Conservation (phyloP, 23 tunicate genomes). For the Phallusia fumigata region DNA sequence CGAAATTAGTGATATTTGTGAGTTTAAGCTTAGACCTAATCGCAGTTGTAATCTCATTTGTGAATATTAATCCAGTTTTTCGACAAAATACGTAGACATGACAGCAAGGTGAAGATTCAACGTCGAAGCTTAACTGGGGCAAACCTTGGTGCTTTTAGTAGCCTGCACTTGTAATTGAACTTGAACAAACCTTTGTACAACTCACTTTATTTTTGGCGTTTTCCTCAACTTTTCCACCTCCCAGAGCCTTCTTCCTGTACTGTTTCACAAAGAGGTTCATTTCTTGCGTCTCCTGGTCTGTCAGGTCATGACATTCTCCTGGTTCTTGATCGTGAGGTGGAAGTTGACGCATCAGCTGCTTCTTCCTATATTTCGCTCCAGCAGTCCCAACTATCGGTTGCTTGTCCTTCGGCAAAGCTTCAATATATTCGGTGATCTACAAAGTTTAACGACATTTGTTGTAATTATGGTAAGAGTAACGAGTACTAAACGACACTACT, state of each 20-base stretch:
- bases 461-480: too few relatives aligned
- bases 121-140: too few relatives aligned
- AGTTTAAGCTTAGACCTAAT: too few relatives aligned
- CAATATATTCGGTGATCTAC: constrained; percentile 57
- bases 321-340: constrained; percentile 95
- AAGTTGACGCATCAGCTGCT: constrained; percentile 92
- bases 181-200: too few relatives aligned
- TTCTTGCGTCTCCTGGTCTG: constrained; percentile 79
- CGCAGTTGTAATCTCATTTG: too few relatives aligned
- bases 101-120: too few relatives aligned
- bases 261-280: constrained; percentile 88
- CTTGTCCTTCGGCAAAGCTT: constrained; percentile 74
- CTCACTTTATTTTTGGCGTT: constrained; percentile 56
- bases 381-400: constrained; percentile 82
- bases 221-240: constrained; percentile 78
- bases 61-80: too few relatives aligned
- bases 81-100: too few relatives aligned
- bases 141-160: too few relatives aligned
- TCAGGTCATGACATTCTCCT: constrained; percentile 85
- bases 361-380: constrained; percentile 82
- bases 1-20: too few relatives aligned
- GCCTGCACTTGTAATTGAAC: too few relatives aligned
- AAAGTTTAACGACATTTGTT: not conserved
- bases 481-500: too few relatives aligned
- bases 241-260: constrained; percentile 76